Conservation (phyloP, 2,797 vertebrate genomes). For the Arrhamphus sclerolepis region DNA sequence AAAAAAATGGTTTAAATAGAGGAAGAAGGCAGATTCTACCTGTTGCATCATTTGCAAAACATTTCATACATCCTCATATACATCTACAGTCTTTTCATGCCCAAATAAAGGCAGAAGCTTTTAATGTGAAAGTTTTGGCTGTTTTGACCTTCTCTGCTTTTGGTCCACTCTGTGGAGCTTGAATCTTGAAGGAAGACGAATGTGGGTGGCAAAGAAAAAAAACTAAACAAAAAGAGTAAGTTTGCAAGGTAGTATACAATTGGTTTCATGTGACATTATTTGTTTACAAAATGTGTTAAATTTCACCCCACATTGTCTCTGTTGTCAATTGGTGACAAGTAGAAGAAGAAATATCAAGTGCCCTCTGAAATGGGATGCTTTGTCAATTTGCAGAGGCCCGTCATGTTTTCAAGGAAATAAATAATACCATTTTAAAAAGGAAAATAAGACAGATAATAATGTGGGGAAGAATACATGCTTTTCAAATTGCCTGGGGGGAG, state of each 20-base stretch:
- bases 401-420: constrained; percentile 79
- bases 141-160: constrained; percentile 35
- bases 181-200: constrained; percentile 25
- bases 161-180: constrained; percentile 43
- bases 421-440: constrained; percentile 70
- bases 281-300: constrained; percentile 42
- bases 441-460: constrained; percentile 58
- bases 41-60: constrained; percentile 56
- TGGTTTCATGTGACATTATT: constrained; percentile 42
- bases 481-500: constrained; percentile 56
- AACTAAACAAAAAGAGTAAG: constrained; percentile 1
- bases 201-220: background rate
- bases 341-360: constrained; percentile 47
- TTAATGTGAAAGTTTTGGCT: constrained; percentile 29
- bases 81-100: constrained; percentile 63
- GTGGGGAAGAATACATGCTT: constrained; percentile 67
- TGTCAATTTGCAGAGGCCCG: constrained; percentile 68
- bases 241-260: constrained; percentile 37
- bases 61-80: constrained; percentile 68
- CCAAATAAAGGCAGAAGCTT: constrained; percentile 25
- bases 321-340: constrained; percentile 50
- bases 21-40: constrained; percentile 28
- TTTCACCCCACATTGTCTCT: constrained; percentile 39
- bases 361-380: constrained; percentile 60
- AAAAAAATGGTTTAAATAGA: constrained; percentile 32